Base-by-base conservation (phyloP, 2,888 invertebrate genomes). In the Drosophila mayaguana region DNA sequence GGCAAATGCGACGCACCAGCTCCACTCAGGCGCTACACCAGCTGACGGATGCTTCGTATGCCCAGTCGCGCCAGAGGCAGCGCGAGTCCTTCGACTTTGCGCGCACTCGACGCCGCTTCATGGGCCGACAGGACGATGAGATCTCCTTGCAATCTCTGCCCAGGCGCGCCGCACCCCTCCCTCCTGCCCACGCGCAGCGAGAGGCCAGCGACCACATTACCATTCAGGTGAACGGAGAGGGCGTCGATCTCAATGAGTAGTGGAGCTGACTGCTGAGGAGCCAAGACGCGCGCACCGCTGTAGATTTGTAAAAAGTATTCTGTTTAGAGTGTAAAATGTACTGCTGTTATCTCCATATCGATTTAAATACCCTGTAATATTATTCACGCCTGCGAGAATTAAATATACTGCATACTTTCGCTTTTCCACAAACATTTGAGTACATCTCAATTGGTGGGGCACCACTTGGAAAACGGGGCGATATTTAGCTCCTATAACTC, bases 201-300 rank as follows among this genome's bases (percentile, higher is more conserved):
- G 64, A 78, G 12, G 50, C 54, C 14, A 65, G 75, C 36, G 81
- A 82, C 3, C 63, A 65, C 48, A 77, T 78, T 12, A 85, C 80
- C 50, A 88, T 78, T 16, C 90, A 92, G 76, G 72, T 92, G 16
- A 91, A 91, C 53, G 91, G 91, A 1, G 86, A 91, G 50, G 91
- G 90, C 12, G 74, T 91, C 5, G 75, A 91, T 32, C 79, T 91
- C 32, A 78, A 82, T 36, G 74, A 89, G 32, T 79, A 67, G 80
- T 53, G 56, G 8, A 18, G 50, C 2, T 0, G 50, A 14, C 22
- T 12, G 6, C 12, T 16, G 16, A 5, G 53, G 2, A 34, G 34
- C 50, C 36, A 20, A 12, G 32, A 51, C 22, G 20, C 40, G 14
- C 25, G 34, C 18, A 20, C 40, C 18, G 38, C 14, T 62, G 43